Base-by-base conservation (phyloP, 64 coral and sea anemone genomes). In the Actinia tenebrosa region DNA sequence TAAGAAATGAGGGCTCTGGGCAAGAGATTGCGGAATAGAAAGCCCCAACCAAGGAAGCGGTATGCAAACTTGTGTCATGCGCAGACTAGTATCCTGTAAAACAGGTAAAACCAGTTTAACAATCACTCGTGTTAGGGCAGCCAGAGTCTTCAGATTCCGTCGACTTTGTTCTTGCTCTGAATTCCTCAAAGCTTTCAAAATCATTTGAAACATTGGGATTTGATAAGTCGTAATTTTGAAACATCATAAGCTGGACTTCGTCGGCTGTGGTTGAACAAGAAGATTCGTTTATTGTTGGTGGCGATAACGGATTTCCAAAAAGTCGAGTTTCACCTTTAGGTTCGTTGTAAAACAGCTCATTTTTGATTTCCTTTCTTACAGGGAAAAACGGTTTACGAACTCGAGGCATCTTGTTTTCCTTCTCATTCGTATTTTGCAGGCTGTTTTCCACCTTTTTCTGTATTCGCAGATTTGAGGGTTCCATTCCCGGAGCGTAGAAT, bases 111-210 rank as follows among this genome's bases (percentile, higher is more conserved):
- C 7, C 25, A 75, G 69, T 27, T 75, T 75, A 75, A 15, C 69
- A 75, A 75, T 75, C 23, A 75, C 25, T 42, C 11, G 63, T 66
- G 63, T 75, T 75, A 15, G 80, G 80, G 25, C 80, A 83, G 20
- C 80, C 80, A 53, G 80, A 83, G 17, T 83, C 80, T 22, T 83
- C 80, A 4, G 80, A 83, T 25, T 83, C 80, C 7, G 69, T 75
- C 13, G 80, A 83, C 80, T 83, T 83, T 45, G 80, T 50, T 22
- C 80, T 83, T 45, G 53, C 80, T 58, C 80, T 26, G 10, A 83
- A 52, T 8, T 53, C 80, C 6, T 50, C 37, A 19, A 53, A 58
- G 44, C 19, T 83, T n/a, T 58, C 80, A 53, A 83, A 83, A 7
- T 83, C 80, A 52, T 18, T 45, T 15, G 45, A 19, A n/a, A 83